Evolutionary conservation across 1,140 invertebrate genomes (phyloP).

Genomic region (Trachelipus rathkii): DNA sequence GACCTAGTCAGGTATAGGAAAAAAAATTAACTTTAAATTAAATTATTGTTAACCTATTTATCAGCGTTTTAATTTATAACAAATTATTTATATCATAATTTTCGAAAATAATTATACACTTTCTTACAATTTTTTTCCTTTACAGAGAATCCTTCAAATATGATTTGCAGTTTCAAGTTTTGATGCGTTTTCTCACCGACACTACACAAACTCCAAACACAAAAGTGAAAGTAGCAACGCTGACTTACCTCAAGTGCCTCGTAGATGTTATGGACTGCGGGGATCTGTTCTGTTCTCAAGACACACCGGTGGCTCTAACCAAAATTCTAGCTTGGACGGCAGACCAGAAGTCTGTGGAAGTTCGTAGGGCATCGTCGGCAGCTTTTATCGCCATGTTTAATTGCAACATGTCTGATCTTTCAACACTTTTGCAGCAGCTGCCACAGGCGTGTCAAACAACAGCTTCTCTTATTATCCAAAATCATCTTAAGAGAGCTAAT

Average conservation of each 20-base stretch:
- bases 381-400: constrained; percentile 83
- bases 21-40: no score
- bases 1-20: constrained; percentile 70
- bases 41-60: no score
- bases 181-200: constrained; percentile 76
- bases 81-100: no score
- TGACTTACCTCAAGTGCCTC: constrained; percentile 69
- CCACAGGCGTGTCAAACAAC: constrained; percentile 64
- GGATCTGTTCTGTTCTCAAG: constrained; percentile 48
- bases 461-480: constrained; percentile 76
- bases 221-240: constrained; percentile 71
- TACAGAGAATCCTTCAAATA: constrained; percentile 62
- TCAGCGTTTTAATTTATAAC: no score
- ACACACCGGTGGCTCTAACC: constrained; percentile 53
- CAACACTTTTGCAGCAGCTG: constrained; percentile 72
- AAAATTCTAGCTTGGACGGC: constrained; percentile 56
- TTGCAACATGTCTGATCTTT: constrained; percentile 72
- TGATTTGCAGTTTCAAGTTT: constrained; percentile 60
- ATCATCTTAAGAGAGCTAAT: constrained; percentile 62
- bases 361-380: constrained; percentile 69
- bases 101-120: no score
- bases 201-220: constrained; percentile 83
- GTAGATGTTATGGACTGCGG: constrained; percentile 57
- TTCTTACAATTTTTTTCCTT: constrained; percentile 22
- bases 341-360: constrained; percentile 62